Evolutionary conservation across 2,888 invertebrate species (phyloP).

Genomic region (Tinea pellionella): DNA sequence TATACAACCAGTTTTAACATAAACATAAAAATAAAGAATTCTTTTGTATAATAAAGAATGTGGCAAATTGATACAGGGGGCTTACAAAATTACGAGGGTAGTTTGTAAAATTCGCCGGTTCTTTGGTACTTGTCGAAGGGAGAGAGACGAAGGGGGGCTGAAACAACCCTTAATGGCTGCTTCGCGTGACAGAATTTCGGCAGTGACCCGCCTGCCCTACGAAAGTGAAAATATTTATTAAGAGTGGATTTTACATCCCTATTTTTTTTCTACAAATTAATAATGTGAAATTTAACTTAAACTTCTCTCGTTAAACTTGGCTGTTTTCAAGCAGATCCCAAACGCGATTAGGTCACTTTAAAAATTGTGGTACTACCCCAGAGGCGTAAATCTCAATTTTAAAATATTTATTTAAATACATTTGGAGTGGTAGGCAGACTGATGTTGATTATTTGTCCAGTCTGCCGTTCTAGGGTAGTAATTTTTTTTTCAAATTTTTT

Average conservation of each 20-base stretch:
- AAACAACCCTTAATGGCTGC: conserved; percentile 64
- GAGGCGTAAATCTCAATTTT: no score
- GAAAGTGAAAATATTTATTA: conserved; percentile 63
- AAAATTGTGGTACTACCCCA: no score
- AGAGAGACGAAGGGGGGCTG: conserved; percentile 27
- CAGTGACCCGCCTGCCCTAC: conserved; percentile 61
- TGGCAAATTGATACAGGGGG: conserved; percentile 18
- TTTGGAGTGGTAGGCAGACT: no score
- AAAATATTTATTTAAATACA: no score
- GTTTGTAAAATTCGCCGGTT: conserved; percentile 64
- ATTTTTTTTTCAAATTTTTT: no score
- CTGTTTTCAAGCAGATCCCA: no score
- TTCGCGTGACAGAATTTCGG: conserved; percentile 70
- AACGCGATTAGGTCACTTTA: no score
- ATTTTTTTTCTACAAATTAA: background rate
- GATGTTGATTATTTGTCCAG: no score
- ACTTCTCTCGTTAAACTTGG: no score
- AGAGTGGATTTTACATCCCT: conserved; percentile 33
- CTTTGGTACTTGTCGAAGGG: conserved; percentile 20
- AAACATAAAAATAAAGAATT: background rate
- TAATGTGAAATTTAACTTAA: no score
- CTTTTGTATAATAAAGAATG: conserved; percentile 5
- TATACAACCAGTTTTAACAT: no score
- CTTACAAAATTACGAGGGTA: conserved; percentile 54
- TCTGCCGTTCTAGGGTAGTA: no score